Evolutionary conservation across 2,797 vertebrate species (phyloP), one percentile per base, ranked within the genome.

Genomic region (Spinus olivaceus): DNA sequence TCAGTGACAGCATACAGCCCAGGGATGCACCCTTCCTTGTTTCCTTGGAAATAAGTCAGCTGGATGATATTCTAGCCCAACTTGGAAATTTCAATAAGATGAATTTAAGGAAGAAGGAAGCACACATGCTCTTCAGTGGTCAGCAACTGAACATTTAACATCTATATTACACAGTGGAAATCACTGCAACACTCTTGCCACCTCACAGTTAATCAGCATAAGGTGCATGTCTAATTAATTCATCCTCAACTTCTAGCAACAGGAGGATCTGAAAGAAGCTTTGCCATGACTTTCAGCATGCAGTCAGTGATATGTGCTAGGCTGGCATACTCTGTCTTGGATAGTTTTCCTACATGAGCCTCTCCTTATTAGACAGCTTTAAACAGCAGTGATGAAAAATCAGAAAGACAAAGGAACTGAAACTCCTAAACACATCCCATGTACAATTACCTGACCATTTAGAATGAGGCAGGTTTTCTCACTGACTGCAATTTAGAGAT

Each of bases 201-300:
- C 73, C 73, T 90, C 77, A 50, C 30, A 91, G 66, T 63, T 94
- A 84, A 94, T 85, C 86, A 92, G 61, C 53, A 12, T 88, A 88
- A 94, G 42, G 28, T 1, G 37, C 81, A 87, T 33, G 39, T 92
- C 86, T 93, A 87, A 96, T 92, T 90, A 82, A 91, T 71, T 92
- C 88, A 73, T 83, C 65, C 54, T 83, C 44, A 83, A 79, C 47
- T 92, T 91, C 30, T 27, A 89, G 84, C 50, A 77, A 84, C 27
- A 57, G 57, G 28, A 73, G 69, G 47, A 63, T 67, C 37, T 77
- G 64, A 88, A 70, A 42, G 53, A 71, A 65, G 88, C 59, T 90
- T 88, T 65, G 60, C 71, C 67, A 50, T 65, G 77, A 63, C 66
- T 81, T 81, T 53, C 33, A 70, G 63, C 71, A 84, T 0, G 0